Evolutionary conservation across 2,888 invertebrate species (phyloP), one percentile per base, ranked within the genome.

Genomic region (Ptilodon capucinus): DNA sequence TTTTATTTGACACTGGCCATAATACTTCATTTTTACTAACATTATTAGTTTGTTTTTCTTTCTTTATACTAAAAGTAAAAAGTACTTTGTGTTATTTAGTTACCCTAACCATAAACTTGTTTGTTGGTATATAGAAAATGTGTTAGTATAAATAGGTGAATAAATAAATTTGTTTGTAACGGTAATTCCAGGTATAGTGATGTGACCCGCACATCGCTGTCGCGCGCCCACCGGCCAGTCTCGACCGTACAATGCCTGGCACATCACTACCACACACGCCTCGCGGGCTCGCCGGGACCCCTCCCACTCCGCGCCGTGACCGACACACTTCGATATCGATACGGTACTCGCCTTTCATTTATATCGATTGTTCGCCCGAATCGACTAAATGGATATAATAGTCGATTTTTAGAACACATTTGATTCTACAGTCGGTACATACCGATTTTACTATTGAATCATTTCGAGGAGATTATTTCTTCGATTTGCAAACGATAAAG

Each of bases 241-340:
- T 48, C 51, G 59, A 57, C 59, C 51, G 49, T 28, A 54, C 47
- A 67, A 71, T 62, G 68, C 67, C 74, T 64, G 64, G 67, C 55
- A 63, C 73, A 72, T 71, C 71, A 70, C 34, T 34, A 34, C 6
- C 16, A 11, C 34, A 2, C 2, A 14, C 34, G 34, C 34, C 34
- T 16, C 9, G 35, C 35, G 35, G 17, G 11, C 17, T 17, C 9
- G 35, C 35, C 11, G 35, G 17, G 35, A 35, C 4, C n/a, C 36
- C n/a, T n/a, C n/a, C 35, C 17, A 21, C 39, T 13, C 39, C 39
- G 21, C 40, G 23, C 25, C 16, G 40, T 16, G 14, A 16, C 40
- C 17, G 21, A 17, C 39, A 17, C 39, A 21, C 21, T n/a, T 39
- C 39, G 19, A 21, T 21, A 25, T 40, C 40, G 40, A 16, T 40